Conservation (phyloP, 1,140 invertebrate genomes). For the Andrena cerasifolii region DNA sequence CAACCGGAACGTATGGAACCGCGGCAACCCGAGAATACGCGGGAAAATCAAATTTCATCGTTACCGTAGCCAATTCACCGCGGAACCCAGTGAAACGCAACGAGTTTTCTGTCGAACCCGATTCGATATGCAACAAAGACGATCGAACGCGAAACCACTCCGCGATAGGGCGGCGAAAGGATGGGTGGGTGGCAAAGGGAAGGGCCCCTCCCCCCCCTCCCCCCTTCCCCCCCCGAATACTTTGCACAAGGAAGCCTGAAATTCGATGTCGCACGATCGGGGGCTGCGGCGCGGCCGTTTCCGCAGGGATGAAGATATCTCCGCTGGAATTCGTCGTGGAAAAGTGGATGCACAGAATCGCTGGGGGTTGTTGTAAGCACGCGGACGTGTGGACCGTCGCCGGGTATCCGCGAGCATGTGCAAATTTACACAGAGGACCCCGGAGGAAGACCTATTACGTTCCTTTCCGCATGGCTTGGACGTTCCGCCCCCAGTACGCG, state of each 20-base stretch:
- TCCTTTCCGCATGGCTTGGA: conserved; percentile 34
- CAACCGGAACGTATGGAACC: too few species aligned
- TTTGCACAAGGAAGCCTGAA: neutral
- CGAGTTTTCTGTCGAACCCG: neutral
- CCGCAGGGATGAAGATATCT: conserved; percentile 28
- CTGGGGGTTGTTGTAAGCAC: conserved; percentile 9
- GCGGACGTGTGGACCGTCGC: conserved; percentile 40
- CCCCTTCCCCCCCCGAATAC: too few species aligned
- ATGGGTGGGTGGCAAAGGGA: too few species aligned
- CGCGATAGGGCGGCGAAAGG: neutral
- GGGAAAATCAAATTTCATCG: conserved; percentile 5
- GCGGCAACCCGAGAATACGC: neutral
- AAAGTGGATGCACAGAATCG: conserved; percentile 40
- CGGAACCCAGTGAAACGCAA: neutral
- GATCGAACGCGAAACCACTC: conserved; percentile 1
- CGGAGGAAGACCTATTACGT: conserved; percentile 68
- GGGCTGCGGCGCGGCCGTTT: neutral
- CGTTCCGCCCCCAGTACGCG: neutral
- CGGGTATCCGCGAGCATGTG: conserved; percentile 62
- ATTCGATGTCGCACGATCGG: conserved; percentile 16
- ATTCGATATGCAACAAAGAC: conserved; percentile 8
- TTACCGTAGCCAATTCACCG: neutral
- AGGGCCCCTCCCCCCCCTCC: too few species aligned
- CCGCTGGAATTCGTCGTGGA: conserved; percentile 42
- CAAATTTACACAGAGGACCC: conserved; percentile 65